Evolutionary conservation across 2,888 invertebrate species (phyloP).

Genomic region (Rugalucina vietnamica): DNA sequence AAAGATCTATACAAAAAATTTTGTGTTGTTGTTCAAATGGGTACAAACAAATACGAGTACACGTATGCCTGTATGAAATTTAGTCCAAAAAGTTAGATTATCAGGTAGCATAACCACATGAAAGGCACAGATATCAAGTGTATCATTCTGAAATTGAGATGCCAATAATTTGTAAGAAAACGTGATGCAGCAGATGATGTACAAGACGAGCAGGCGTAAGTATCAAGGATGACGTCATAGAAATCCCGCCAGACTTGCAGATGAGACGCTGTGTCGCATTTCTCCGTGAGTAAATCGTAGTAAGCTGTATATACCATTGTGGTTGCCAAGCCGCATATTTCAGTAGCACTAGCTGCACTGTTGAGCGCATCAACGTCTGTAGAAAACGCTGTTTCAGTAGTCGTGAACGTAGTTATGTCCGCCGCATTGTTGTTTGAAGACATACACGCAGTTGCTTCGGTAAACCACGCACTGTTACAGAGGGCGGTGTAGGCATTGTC

Average conservation of each 20-base stretch:
- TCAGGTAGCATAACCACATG: no score
- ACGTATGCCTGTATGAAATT: no score
- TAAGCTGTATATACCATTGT: conserved; percentile 49
- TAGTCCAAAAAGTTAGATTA: no score
- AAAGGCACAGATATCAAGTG: no score
- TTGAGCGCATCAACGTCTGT: conserved; percentile 20
- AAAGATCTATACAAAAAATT: no score
- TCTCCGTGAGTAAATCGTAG: conserved; percentile 25
- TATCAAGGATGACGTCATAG: conserved; percentile 41
- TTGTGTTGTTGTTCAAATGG: no score
- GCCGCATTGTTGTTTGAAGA: conserved; percentile 28
- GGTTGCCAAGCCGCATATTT: conserved; percentile 48
- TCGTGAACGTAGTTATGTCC: conserved; percentile 10
- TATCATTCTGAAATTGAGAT: no score
- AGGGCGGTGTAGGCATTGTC: conserved; percentile 43
- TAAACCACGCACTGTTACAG: conserved; percentile 30
- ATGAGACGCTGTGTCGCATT: conserved; percentile 42
- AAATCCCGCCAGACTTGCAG: conserved; percentile 46
- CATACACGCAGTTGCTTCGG: conserved; percentile 54
- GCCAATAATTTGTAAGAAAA: no score
- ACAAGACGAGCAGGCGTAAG: conserved; percentile 39
- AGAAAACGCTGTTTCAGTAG: conserved; percentile 43
- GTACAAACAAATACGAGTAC: no score
- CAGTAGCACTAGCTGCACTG: conserved; percentile 8
- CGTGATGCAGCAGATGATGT: background rate